These are phyloP conservation scores for Hemiprocne comata DNA, from an alignment of 2,113 vertebrate species.

Conservation along the genomic window DNA sequence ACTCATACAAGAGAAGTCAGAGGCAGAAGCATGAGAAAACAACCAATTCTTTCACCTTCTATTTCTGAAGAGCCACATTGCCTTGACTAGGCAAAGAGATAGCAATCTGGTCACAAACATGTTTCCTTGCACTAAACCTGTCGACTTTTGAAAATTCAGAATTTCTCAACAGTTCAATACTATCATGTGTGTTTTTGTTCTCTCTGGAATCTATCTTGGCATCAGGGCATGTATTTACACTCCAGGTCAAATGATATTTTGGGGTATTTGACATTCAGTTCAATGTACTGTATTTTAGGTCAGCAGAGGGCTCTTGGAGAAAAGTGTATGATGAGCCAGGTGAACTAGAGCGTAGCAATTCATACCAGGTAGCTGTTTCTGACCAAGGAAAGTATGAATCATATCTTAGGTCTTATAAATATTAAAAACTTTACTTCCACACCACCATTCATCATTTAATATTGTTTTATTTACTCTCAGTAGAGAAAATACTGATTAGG, in stretches of 20 bases:
- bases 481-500: not conserved
- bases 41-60: not conserved
- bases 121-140: not conserved
- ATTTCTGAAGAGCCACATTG: not conserved
- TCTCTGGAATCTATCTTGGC: not conserved
- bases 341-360: constrained; percentile 46
- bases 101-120: not conserved
- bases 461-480: not conserved
- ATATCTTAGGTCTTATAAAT: not conserved
- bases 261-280: not conserved
- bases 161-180: not conserved
- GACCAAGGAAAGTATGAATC: not conserved
- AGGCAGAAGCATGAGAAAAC: not conserved
- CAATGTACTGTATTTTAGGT: constrained; percentile 1
- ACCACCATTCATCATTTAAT: not conserved
- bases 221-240: not conserved
- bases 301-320: constrained; percentile 75
- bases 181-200: not conserved
- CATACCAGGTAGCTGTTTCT: not conserved
- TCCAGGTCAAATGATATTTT: not conserved
- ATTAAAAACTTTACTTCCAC: not conserved
- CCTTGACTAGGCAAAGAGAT: not conserved
- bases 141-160: not conserved
- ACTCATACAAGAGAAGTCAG: not conserved
- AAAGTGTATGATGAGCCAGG: constrained; percentile 4